Conservation (phyloP, 2,888 invertebrate species). For the Zeuzera pyrina region DNA sequence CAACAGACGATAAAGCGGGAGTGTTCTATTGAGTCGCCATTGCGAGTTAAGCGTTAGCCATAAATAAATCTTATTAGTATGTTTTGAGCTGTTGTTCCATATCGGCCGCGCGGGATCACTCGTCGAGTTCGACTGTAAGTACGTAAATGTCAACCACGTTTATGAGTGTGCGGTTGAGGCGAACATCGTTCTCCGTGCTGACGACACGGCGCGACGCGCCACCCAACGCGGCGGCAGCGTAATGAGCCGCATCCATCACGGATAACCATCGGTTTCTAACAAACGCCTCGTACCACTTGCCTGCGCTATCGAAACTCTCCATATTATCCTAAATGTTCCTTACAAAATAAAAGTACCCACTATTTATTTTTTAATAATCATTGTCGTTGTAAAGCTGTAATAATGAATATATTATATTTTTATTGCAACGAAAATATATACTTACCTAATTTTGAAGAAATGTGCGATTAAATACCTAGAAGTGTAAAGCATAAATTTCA, state of each 20-base stretch:
- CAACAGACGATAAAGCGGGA: constrained; percentile 38
- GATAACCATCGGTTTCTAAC: constrained; percentile 55
- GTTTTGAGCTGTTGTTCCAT: constrained; percentile 45
- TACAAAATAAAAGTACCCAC: no score
- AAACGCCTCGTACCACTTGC: no score
- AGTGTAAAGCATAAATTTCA: no score
- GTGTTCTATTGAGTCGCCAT: constrained; percentile 35
- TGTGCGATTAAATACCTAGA: no score
- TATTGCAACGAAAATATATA: no score
- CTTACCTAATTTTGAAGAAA: no score
- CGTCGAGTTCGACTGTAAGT: constrained; percentile 49
- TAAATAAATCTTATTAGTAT: constrained; percentile 64
- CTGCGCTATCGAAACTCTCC: no score
- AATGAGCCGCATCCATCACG: constrained; percentile 60
- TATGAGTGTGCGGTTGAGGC: constrained; percentile 48
- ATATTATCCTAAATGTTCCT: not conserved
- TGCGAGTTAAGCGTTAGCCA: constrained; percentile 45
- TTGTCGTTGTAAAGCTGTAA: no score
- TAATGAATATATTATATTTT: no score
- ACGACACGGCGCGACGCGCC: constrained; percentile 29
- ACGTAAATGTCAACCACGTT: constrained; percentile 40
- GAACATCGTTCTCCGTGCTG: constrained; percentile 1
- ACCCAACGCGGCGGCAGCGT: constrained; percentile 40
- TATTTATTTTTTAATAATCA: no score
- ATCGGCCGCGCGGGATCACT: constrained; percentile 48